A percentile compares a stretch with the other conserved stretches of the same genome.
These are phyloP conservation scores for Apamea crenata DNA, from an alignment of 2,888 invertebrate species.

Conservation along the genomic window DNA sequence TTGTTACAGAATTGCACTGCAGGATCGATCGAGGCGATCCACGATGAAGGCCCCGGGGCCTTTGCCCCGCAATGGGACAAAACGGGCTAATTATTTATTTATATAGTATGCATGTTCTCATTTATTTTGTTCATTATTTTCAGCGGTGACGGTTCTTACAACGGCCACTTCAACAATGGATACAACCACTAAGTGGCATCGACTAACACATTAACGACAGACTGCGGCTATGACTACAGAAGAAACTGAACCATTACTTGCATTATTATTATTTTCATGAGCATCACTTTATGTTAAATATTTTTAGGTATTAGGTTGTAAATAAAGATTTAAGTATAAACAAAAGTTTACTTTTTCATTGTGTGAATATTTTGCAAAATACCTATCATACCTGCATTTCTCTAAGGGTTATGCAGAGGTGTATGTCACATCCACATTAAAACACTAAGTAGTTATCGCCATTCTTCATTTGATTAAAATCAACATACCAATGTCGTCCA, in stretches of 20 bases:
- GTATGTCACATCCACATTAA: background rate
- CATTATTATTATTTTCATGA: conserved; percentile 24
- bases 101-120: background rate
- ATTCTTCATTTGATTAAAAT: background rate
- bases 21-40: too few relatives aligned
- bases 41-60: too few relatives aligned
- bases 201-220: conserved; percentile 23
- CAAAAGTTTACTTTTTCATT: background rate
- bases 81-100: background rate
- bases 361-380: background rate
- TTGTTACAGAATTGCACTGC: too few relatives aligned
- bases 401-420: background rate
- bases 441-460: background rate
- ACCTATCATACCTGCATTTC: background rate
- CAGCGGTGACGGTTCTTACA: conserved; percentile 76
- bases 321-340: conserved; percentile 64
- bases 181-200: conserved; percentile 70
- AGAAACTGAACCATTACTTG: background rate
- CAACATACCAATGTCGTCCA: too few relatives aligned
- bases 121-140: conserved; percentile 51
- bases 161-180: conserved; percentile 72
- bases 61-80: too few relatives aligned
- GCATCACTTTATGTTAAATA: conserved; percentile 64
- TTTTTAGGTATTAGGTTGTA: conserved; percentile 54
- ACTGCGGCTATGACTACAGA: background rate